Evolutionary conservation across 2,113 vertebrate species (phyloP), one percentile per base, ranked within the genome.

Genomic region (Lophius piscatorius): DNA sequence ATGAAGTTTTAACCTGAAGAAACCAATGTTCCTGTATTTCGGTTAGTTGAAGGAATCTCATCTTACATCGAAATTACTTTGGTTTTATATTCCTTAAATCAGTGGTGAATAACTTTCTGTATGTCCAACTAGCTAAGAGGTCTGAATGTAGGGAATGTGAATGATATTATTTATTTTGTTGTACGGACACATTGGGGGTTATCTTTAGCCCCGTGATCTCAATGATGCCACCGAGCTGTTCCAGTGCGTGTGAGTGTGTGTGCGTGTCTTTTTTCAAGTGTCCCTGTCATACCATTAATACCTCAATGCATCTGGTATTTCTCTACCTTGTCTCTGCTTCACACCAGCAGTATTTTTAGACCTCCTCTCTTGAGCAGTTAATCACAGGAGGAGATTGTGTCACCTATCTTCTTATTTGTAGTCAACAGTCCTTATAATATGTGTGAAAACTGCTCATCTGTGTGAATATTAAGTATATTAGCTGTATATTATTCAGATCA

Each of bases 331-430:
- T 81, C 81, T 85, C 71, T 76, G 68, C 67, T 69, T 85, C 85
- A 69, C 70, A 74, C 68, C 52, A 40, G 20, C 52, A 56, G 63
- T 92, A 92, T 92, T 90, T 91, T 90, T 92, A 92, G 89, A 69
- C 14, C 41, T 72, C 51, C 67, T 80, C 62, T 88, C 41, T 49
- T 48, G 61, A 72, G 62, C 69, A 73, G 80, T 87, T 87, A 72
- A 84, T 84, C 66, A 80, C 79, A 28, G 60, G 46, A 70, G 58
- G 57, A 76, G 76, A 67, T 61, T 76, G 51, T 77, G 67, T 66
- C 69, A 52, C 68, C 65, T 70, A 60, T 76, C 64, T 65, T 58
- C 54, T 70, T 62, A 57, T 62, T 44, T 63, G 28, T 35, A 39
- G 35, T 64, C 28, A 61, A 23, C 39, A 29, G 39, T 10, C 33